Conservation (phyloP, 64 coral and sea anemone species). For the Astreopora myriophthalma region DNA sequence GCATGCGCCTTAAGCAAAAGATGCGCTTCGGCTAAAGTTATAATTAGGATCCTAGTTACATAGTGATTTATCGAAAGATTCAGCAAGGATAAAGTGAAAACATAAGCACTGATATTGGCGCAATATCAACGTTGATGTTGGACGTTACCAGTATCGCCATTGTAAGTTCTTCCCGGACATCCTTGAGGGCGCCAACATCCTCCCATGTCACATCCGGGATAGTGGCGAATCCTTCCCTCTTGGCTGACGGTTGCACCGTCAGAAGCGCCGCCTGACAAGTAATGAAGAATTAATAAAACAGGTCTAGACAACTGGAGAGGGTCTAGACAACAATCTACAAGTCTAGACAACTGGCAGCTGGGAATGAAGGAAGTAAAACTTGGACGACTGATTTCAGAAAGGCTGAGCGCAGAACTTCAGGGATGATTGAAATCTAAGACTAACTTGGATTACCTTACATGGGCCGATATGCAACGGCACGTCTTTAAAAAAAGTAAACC, state of each 20-base stretch:
- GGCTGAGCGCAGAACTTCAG: no score
- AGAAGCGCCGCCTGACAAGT: conserved; percentile 61
- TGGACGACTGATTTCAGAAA: no score
- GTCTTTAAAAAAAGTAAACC: neutral
- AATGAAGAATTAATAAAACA: neutral
- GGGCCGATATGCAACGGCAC: neutral
- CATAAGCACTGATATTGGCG: neutral
- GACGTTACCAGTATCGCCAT: conserved; percentile 91
- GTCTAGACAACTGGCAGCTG: no score
- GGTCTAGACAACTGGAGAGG: neutral
- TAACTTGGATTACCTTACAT: neutral
- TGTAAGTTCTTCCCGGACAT: conserved; percentile 85
- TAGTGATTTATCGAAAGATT: no score
- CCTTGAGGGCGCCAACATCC: conserved; percentile 90
- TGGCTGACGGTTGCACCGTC: conserved; percentile 90
- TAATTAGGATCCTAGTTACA: no score
- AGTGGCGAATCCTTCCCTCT: conserved; percentile 95
- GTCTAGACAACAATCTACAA: no score
- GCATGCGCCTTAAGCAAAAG: no score
- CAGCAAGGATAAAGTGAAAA: neutral
- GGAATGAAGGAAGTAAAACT: neutral
- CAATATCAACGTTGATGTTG: neutral
- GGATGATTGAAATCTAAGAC: no score
- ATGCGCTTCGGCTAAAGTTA: no score
- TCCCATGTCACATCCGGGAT: conserved; percentile 97